These are phyloP conservation scores for Sphaeramia orbicularis DNA, from an alignment of 2,797 vertebrate species.

Conservation along the genomic window DNA sequence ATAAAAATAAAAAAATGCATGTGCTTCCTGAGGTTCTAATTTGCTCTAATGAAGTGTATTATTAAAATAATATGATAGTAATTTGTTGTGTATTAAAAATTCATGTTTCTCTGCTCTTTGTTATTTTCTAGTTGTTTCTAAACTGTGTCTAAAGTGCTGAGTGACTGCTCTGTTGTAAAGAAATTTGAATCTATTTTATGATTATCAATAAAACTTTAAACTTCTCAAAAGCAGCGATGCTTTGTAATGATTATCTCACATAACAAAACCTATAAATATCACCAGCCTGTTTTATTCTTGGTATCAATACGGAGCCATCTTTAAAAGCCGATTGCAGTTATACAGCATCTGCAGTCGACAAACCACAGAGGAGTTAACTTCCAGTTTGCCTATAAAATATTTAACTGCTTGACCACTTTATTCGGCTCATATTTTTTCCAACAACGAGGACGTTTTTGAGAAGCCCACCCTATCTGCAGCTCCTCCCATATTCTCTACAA, in stretches of 20 bases:
- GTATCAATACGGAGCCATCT: constrained; percentile 37
- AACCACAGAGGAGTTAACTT: constrained; percentile 76
- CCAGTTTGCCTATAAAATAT: constrained; percentile 79
- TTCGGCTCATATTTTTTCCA: constrained; percentile 67
- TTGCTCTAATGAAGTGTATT: not conserved
- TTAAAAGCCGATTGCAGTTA: constrained; percentile 43
- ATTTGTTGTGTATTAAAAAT: not conserved
- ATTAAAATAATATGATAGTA: not conserved
- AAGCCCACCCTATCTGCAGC: not conserved
- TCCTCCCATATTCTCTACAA: constrained; percentile 1
- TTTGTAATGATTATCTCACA: constrained; percentile 26
- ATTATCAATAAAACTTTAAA: constrained; percentile 11
- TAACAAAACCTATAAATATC: constrained; percentile 38
- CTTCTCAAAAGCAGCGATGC: constrained; percentile 1
- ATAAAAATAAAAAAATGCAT: no score
- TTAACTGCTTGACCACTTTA: constrained; percentile 76
- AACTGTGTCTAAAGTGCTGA: constrained; percentile 11
- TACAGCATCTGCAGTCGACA: constrained; percentile 42
- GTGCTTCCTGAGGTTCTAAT: not conserved
- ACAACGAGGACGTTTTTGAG: constrained; percentile 29
- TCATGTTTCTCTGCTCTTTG: not conserved
- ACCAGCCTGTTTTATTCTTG: constrained; percentile 40
- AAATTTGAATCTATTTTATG: not conserved
- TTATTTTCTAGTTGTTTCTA: not conserved
- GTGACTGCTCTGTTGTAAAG: constrained; percentile 2